phyloP scores from a whole-genome alignment of 2,888 invertebrate genomes.

The Sipha maydis region DNA sequence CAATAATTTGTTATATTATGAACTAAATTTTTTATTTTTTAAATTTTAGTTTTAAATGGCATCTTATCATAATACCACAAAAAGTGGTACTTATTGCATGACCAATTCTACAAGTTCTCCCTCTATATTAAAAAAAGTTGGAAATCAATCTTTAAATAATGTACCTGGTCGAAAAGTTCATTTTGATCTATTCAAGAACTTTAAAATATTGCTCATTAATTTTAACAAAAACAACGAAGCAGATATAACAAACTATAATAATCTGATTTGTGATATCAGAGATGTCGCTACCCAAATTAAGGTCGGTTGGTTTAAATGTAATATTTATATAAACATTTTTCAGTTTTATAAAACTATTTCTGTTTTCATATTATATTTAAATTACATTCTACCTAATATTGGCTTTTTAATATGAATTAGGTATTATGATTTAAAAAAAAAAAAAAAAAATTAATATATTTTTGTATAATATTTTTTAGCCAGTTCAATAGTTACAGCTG shows the following conservation, averaged over 20 bases:
- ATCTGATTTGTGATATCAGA: slow-evolving; percentile 70
- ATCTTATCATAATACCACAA: neutral
- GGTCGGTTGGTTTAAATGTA: slow-evolving; percentile 65
- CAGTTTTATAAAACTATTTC: neutral
- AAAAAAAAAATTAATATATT: neutral
- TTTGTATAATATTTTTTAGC: too few relatives aligned
- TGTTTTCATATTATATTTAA: neutral
- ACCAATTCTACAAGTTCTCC: slow-evolving; percentile 27
- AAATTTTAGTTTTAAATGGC: slow-evolving; percentile 19
- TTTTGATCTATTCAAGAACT: slow-evolving; percentile 70
- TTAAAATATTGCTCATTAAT: slow-evolving; percentile 68
- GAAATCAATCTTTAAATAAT: slow-evolving; percentile 27
- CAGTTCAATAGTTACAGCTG: too few relatives aligned
- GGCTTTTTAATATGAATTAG: neutral
- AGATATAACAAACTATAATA: slow-evolving; percentile 69
- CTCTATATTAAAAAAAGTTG: slow-evolving; percentile 60
- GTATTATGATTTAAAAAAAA: neutral
- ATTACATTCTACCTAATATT: neutral
- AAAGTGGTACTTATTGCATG: neutral
- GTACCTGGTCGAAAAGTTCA: slow-evolving; percentile 68
- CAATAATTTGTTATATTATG: neutral
- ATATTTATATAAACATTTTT: neutral
- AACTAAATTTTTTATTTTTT: neutral
- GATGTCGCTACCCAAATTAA: slow-evolving; percentile 69
- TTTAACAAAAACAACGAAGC: slow-evolving; percentile 67